Evolutionary conservation across 2,797 vertebrate species (phyloP).

Genomic region (Pipistrellus pipistrellus): DNA sequence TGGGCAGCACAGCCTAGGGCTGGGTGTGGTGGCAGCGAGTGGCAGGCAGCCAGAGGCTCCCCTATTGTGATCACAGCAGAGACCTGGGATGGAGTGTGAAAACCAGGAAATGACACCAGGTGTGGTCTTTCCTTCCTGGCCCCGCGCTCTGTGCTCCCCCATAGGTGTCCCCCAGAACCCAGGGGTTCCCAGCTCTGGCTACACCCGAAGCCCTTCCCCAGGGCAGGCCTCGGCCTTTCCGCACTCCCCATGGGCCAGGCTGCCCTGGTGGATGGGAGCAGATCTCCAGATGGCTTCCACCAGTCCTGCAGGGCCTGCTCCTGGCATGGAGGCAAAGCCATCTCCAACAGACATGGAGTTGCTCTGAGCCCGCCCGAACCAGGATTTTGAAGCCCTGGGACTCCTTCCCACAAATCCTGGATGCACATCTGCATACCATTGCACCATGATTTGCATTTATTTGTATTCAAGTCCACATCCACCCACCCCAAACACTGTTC

Average conservation of each 20-base stretch:
- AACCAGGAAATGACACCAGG: background rate
- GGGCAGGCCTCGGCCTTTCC: background rate
- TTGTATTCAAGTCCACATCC: slow-evolving; percentile 42
- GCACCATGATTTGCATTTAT: slow-evolving; percentile 49
- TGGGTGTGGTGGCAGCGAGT: background rate
- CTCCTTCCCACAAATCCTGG: slow-evolving; percentile 32
- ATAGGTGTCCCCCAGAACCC: background rate
- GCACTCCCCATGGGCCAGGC: background rate
- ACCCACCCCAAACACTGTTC: background rate
- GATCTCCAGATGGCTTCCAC: slow-evolving; percentile 1
- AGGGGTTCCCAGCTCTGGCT: background rate
- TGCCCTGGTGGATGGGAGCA: background rate
- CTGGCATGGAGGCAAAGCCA: background rate
- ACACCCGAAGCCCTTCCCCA: background rate
- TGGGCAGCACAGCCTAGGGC: background rate
- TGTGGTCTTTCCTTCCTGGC: background rate
- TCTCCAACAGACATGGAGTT: background rate
- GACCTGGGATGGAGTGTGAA: background rate
- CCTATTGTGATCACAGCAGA: background rate
- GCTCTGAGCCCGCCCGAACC: background rate
- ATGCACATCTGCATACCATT: slow-evolving; percentile 24
- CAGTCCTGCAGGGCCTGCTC: background rate
- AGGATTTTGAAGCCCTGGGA: background rate
- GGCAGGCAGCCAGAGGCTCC: background rate
- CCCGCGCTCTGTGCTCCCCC: background rate